Evolutionary conservation across 1,140 invertebrate genomes (phyloP), one percentile per base, ranked within the genome.

Genomic region (Drosophila aff.): DNA sequence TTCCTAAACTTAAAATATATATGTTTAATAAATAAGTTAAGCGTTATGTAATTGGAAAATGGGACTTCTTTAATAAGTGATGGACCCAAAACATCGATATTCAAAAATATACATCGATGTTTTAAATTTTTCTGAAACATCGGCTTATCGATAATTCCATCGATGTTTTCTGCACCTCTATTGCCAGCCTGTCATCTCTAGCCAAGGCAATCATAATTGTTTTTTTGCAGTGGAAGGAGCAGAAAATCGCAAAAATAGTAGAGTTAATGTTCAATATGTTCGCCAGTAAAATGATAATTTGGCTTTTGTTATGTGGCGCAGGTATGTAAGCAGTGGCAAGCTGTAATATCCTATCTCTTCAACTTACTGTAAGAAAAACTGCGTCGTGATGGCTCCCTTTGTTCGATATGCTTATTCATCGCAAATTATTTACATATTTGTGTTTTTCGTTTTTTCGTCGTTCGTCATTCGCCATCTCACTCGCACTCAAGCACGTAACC

Each of bases 391-490:
- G 64, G 26, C 76, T 64, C 59, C 75, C 84, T 87, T 87, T 87
- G 84, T 87, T 89, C 69, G 78, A 71, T 81, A 71, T 67, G 65
- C 80, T 74, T 71, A 67, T 84, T 84, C 84, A 87, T 89, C 81
- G 83, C 76, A 61, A 83, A 80, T 87, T 77, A 77, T 86, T 82
- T 82, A 49, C 69, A 44, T 74, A 77, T 86, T 82, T 87, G 36
- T 69, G 52, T 65, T 73, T 86, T 60, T 63, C 63, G 40, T 65
- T 61, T 79, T 67, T 47, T 33, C 47, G 53, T 59, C 47, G 15
- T 11, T 63, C 26, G 41, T 50, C 44, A 44, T 8, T 82, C 43
- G 60, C 41, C 62, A 26, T 87, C 73, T 53, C 84, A 49, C 53
- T 89, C 60, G 23, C 68, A 52, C 76, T 58, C 40, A 11, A 23